These are phyloP conservation scores for Galleria mellonella DNA, from an alignment of 1,140 invertebrate genomes.

Conservation along the genomic window DNA sequence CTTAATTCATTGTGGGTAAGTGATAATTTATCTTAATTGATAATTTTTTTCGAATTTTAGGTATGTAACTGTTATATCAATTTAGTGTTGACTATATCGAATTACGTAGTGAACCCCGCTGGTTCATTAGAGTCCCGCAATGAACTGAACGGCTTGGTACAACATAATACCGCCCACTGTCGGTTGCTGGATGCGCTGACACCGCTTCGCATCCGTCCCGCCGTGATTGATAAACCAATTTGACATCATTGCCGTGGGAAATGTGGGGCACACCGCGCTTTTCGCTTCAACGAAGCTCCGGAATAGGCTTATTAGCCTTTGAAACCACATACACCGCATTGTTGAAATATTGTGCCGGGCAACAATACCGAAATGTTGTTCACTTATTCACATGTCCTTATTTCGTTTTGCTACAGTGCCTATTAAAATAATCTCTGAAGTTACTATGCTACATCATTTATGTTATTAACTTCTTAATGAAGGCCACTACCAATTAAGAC, in stretches of 20 bases:
- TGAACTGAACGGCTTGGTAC: constrained; percentile 26
- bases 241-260: constrained; percentile 66
- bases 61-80: too few relatives aligned
- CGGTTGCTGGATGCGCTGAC: constrained; percentile 25
- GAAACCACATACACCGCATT: background rate
- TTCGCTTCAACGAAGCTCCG: constrained; percentile 8
- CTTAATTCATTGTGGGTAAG: too few relatives aligned
- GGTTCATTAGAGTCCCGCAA: constrained; percentile 24
- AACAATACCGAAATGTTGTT: too few relatives aligned
- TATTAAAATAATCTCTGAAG: too few relatives aligned
- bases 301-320: constrained; percentile 9
- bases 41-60: too few relatives aligned
- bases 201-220: constrained; percentile 51
- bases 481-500: constrained; percentile 22
- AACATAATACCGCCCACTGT: constrained; percentile 34
- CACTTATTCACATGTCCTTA: too few relatives aligned
- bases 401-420: too few relatives aligned
- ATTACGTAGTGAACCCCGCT: constrained; percentile 22
- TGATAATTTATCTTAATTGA: too few relatives aligned
- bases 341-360: too few relatives aligned
- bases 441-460: background rate
- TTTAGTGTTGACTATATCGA: constrained; percentile 9
- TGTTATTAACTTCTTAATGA: constrained; percentile 8
- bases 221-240: constrained; percentile 61
- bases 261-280: constrained; percentile 26